Percentiles rank a stretch among this genome's conserved stretches.
Evolutionary conservation across 2,113 vertebrate genomes (phyloP).

Genomic region (Suricata suricatta): DNA sequence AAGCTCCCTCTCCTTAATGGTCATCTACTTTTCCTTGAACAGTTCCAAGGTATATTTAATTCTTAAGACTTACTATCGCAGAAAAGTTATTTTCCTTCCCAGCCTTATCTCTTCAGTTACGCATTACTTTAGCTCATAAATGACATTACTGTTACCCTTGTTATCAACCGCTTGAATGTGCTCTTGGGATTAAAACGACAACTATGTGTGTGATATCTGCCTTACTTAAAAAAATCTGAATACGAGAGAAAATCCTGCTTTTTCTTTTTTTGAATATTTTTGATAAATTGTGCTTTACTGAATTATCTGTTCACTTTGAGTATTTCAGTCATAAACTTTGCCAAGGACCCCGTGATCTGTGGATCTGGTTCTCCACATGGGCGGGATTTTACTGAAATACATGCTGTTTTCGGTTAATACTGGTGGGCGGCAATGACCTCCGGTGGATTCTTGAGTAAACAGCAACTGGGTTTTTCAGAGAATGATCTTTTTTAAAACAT

Average conservation of each 20-base stretch:
- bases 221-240: not conserved
- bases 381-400: not conserved
- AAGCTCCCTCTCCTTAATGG: not conserved
- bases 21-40: not conserved
- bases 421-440: not conserved
- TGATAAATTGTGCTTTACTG: not conserved
- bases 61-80: not conserved
- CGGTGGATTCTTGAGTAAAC: not conserved
- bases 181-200: not conserved
- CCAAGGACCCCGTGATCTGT: not conserved
- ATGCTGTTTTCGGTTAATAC: not conserved
- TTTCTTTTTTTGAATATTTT: fast-evolving
- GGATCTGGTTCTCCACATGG: not conserved
- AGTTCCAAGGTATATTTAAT: not conserved
- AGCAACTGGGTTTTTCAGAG: not conserved
- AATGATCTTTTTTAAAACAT: not conserved
- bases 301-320: not conserved
- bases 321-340: not conserved
- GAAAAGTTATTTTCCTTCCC: not conserved
- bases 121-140: not conserved
- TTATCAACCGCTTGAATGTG: not conserved
- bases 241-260: not conserved
- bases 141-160: not conserved
- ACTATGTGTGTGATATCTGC: not conserved
- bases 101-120: not conserved